Evolutionary conservation across 2,113 vertebrate species (phyloP).

Genomic region (Gallinago media): DNA sequence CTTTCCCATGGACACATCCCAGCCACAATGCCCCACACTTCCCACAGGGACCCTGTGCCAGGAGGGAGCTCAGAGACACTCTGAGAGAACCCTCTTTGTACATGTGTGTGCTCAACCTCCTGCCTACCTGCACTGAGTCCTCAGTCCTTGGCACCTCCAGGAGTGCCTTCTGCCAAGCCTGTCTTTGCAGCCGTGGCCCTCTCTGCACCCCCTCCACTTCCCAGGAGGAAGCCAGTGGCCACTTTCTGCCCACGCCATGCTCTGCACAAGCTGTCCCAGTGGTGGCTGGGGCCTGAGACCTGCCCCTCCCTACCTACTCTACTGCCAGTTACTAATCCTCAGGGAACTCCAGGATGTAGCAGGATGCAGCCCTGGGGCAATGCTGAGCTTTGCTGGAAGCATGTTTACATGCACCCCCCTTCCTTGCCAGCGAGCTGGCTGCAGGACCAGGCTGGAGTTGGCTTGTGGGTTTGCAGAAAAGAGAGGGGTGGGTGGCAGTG

Average conservation of each 20-base stretch:
- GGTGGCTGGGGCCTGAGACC: neutral
- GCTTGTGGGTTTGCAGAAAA: neutral
- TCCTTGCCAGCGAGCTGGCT: neutral
- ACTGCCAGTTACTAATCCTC: neutral
- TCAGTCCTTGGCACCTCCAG: neutral
- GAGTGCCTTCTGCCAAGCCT: neutral
- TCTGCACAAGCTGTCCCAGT: neutral
- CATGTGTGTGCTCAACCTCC: neutral
- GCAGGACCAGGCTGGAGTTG: neutral
- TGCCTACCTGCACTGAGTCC: neutral
- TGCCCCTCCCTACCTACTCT: neutral
- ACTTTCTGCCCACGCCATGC: neutral
- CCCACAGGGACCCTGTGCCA: neutral
- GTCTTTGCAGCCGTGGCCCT: neutral
- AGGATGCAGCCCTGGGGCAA: neutral
- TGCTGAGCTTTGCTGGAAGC: neutral
- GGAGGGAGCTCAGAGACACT: neutral
- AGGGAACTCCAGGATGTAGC: neutral
- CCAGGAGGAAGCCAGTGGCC: neutral
- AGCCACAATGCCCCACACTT: fast-evolving
- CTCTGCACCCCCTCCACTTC: neutral
- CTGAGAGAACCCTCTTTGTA: neutral
- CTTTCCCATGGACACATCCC: neutral
- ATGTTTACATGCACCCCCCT: neutral
- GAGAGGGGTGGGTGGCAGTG: neutral